Evolutionary conservation across 2,797 vertebrate species (phyloP).

Genomic region (Gallirallus australis): DNA sequence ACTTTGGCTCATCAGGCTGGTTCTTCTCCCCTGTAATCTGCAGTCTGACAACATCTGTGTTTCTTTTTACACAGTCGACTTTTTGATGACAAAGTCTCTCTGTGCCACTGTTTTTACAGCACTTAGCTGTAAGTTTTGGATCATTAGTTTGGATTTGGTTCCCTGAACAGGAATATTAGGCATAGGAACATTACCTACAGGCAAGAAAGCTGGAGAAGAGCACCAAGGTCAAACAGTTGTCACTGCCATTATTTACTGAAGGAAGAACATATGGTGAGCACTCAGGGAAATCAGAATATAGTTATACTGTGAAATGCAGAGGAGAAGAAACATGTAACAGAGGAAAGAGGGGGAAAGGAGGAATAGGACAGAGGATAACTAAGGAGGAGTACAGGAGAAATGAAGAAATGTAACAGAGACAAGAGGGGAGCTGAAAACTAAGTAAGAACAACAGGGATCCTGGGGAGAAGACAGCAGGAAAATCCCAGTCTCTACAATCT

Average conservation of each 20-base stretch:
- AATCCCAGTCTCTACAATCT: not conserved
- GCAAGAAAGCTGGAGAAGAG: not conserved
- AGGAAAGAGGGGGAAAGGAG: not conserved
- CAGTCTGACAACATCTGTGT: not conserved
- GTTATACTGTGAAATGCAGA: not conserved
- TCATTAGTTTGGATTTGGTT: not conserved
- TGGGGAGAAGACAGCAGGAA: not conserved
- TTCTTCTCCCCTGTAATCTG: not conserved
- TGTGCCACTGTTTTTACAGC: not conserved
- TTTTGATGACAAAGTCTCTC: not conserved
- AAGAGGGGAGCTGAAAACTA: not conserved
- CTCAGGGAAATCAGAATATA: not conserved
- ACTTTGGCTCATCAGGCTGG: not conserved
- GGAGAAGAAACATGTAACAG: not conserved
- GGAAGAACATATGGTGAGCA: not conserved
- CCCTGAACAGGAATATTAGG: not conserved
- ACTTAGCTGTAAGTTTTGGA: not conserved
- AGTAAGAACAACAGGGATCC: not conserved
- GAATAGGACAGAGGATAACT: not conserved
- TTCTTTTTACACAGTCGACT: not conserved
- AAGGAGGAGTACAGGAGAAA: not conserved
- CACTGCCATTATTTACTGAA: not conserved
- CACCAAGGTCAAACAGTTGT: not conserved
- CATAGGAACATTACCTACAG: not conserved
- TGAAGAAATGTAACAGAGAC: not conserved